Conservation (phyloP, 1,140 invertebrate genomes). For the Pseudachorutes palmiensis region DNA sequence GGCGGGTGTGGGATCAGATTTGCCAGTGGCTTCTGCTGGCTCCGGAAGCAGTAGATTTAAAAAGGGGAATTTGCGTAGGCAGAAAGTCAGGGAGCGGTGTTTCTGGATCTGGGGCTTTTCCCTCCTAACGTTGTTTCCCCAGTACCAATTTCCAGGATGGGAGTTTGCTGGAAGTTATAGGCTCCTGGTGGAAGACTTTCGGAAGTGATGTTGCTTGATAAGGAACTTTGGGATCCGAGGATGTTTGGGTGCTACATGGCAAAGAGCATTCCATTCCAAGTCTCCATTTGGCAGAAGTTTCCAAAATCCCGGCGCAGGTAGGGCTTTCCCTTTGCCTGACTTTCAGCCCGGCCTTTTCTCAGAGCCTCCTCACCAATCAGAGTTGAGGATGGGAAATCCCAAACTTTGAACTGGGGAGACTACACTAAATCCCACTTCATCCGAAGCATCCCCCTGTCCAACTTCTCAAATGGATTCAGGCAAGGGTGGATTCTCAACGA, state of each 20-base stretch:
- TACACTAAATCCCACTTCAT: neutral
- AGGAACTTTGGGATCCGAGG: neutral
- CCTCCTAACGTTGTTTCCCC: no score
- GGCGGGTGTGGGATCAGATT: neutral
- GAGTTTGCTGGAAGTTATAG: neutral
- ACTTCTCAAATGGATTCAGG: neutral
- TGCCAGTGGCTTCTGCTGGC: neutral
- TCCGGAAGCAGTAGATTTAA: neutral
- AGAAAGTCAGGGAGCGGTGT: neutral
- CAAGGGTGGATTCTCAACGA: neutral
- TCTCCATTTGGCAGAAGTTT: no score
- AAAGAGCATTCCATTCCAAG: constrained; percentile 24
- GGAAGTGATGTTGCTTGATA: neutral
- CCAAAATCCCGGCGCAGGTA: constrained; percentile 9
- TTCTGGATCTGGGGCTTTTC: neutral
- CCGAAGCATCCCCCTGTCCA: neutral
- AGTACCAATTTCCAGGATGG: no score
- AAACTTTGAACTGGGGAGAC: neutral
- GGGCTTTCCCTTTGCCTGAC: constrained; percentile 31
- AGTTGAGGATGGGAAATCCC: neutral
- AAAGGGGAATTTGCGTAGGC: neutral
- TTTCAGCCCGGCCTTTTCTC: constrained; percentile 34
- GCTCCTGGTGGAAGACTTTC: neutral
- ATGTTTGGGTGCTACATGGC: neutral
- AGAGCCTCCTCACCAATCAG: constrained; percentile 28